These are phyloP conservation scores for Scaptomyza parva DNA, from an alignment of 2,888 invertebrate species.

Conservation along the genomic window DNA sequence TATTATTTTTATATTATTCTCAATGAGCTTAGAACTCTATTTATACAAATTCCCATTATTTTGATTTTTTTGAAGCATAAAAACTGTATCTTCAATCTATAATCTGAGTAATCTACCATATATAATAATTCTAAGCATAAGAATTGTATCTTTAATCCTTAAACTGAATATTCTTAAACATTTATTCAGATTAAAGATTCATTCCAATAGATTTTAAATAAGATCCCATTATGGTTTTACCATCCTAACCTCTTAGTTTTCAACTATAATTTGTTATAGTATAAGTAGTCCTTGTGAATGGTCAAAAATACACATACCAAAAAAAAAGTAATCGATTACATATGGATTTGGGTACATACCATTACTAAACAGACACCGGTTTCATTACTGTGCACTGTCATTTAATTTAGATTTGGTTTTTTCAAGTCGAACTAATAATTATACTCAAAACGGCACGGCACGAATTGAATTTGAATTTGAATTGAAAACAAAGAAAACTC, in stretches of 20 bases:
- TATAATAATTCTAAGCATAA: background rate
- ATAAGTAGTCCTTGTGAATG: background rate
- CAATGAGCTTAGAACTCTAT: no score
- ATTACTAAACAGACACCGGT: conserved; percentile 84
- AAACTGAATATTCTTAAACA: background rate
- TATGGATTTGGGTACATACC: no score
- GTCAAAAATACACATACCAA: background rate
- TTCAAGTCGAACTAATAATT: conserved; percentile 66
- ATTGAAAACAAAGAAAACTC: conserved; percentile 7
- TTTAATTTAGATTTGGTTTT: conserved; percentile 80
- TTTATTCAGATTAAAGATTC: background rate
- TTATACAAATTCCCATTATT: no score
- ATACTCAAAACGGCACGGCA: conserved; percentile 44
- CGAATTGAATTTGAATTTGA: conserved; percentile 26
- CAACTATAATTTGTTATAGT: no score
- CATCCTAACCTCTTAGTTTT: no score
- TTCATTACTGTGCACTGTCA: conserved; percentile 84
- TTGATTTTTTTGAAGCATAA: no score
- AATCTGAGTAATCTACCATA: no score
- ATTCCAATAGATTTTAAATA: background rate
- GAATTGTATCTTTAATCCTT: background rate
- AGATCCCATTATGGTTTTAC: no score
- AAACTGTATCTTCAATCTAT: no score
- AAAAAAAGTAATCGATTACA: no score
- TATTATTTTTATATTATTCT: no score